These are phyloP conservation scores for Peromyscus californicus DNA, from an alignment of 2,113 vertebrate species.

Conservation along the genomic window DNA sequence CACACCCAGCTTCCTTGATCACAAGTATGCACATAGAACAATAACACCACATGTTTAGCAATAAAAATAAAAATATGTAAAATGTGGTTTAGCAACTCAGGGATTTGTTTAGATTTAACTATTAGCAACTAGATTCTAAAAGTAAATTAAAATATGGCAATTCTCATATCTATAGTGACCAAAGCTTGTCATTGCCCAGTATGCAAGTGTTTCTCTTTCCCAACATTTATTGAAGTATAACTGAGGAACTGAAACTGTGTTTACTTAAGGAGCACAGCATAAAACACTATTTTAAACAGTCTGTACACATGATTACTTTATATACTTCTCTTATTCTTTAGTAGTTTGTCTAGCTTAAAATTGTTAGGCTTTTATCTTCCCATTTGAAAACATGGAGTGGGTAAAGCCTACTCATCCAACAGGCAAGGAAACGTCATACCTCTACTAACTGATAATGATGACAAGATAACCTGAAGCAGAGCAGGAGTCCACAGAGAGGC, in stretches of 20 bases:
- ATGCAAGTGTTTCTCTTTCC: neutral
- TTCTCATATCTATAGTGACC: neutral
- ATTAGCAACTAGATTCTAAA: neutral
- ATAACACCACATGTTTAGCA: neutral
- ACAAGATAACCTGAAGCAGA: neutral
- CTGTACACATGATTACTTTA: neutral
- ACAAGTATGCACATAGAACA: neutral
- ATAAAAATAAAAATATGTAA: neutral
- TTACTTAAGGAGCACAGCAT: neutral
- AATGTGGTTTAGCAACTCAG: neutral
- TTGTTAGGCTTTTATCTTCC: neutral
- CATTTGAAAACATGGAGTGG: neutral
- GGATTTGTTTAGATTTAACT: neutral
- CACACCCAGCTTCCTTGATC: neutral
- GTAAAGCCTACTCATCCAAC: neutral
- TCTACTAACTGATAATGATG: neutral
- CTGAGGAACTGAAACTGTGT: neutral
- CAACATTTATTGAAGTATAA: neutral
- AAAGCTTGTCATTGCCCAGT: neutral
- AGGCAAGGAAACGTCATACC: neutral
- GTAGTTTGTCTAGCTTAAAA: neutral
- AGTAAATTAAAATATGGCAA: conserved; percentile 10
- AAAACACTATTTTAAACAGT: neutral
- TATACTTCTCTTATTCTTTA: neutral
- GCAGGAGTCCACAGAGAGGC: neutral